Base-by-base conservation (phyloP, 2,113 vertebrate genomes). In the Conger conger region DNA sequence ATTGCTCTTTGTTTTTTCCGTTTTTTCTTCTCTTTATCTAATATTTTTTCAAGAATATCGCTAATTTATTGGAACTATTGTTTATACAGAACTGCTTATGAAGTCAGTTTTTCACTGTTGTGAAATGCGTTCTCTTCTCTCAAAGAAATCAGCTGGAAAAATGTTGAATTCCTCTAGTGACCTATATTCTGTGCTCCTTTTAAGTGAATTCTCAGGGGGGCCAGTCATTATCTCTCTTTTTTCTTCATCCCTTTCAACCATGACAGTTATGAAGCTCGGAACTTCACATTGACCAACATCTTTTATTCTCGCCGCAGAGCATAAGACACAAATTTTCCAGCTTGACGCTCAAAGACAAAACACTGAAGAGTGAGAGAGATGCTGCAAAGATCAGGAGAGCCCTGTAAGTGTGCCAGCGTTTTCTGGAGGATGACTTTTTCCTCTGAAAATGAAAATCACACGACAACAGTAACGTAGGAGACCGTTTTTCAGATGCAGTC, bases 401-500 rank as follows among this genome's bases (percentile, higher is more conserved):
- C 5, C 9, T 96, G 96, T 97, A 93, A 95, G 95, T 95, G 89
- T 37, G 80, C 79, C 76, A 54, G 73, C 45, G n/a, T 60, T 9
- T 35, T 18, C 30, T 23, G 23, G 17, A 40, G 81, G 82, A 57
- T 82, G 53, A 86, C 83, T 7, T 17, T 20, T 38, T 13, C 45
- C 45, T 13, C 45, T 15, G 45, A 7, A 50, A 1, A 50, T 35
- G 13, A 18, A 33, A 23, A 4, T 30, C 15, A n/a, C 40, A 36
- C 5, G 36, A 27, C 35, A 11, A 33, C 53, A 63, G 23, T 36
- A 15, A 6, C 3, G 50, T 13, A 30, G n/a, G 38, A 33, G 38
- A 36, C n/a, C n/a, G 11, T 80, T 27, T 23, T 60, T 18, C 13
- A n/a, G 35, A 38, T 36, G 36, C 20, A 9, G 53, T 76, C 53